phyloP scores from a whole-genome alignment of 2,888 invertebrate genomes.

The Thymelicus sylvestris region DNA sequence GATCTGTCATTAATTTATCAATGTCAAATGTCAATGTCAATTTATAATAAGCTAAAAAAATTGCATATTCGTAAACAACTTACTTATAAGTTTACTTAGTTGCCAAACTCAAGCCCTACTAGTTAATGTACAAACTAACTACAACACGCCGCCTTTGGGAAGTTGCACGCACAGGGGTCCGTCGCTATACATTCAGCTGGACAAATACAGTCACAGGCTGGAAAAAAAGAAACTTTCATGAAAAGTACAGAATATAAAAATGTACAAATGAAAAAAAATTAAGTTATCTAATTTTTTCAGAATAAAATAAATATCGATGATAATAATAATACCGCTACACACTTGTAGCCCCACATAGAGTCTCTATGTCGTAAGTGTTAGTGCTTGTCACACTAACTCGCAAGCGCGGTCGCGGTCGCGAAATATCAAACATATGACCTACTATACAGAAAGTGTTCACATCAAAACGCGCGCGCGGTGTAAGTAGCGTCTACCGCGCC shows the following conservation, averaged over 20 bases:
- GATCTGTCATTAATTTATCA: background rate
- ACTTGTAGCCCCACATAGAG: too few relatives aligned
- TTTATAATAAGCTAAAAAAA: background rate
- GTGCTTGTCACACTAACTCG: too few relatives aligned
- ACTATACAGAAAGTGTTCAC: too few relatives aligned
- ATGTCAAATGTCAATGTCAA: background rate
- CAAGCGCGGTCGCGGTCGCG: too few relatives aligned
- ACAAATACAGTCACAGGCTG: slow-evolving; percentile 74
- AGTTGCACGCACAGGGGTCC: slow-evolving; percentile 75
- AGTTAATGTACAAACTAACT: slow-evolving; percentile 9
- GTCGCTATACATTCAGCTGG: slow-evolving; percentile 72
- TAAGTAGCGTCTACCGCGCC: too few relatives aligned
- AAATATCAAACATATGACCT: too few relatives aligned
- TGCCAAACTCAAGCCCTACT: background rate
- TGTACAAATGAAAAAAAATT: too few relatives aligned
- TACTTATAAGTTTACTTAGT: background rate
- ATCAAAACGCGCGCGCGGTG: too few relatives aligned
- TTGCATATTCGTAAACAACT: background rate
- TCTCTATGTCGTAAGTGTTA: too few relatives aligned
- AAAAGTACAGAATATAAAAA: background rate
- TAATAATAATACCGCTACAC: too few relatives aligned
- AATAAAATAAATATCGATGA: too few relatives aligned
- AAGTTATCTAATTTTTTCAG: too few relatives aligned
- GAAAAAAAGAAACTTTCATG: slow-evolving; percentile 40
- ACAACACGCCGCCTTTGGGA: slow-evolving; percentile 73